Conservation (phyloP, 2,888 invertebrate species). For the Drosophila aldrichi region DNA sequence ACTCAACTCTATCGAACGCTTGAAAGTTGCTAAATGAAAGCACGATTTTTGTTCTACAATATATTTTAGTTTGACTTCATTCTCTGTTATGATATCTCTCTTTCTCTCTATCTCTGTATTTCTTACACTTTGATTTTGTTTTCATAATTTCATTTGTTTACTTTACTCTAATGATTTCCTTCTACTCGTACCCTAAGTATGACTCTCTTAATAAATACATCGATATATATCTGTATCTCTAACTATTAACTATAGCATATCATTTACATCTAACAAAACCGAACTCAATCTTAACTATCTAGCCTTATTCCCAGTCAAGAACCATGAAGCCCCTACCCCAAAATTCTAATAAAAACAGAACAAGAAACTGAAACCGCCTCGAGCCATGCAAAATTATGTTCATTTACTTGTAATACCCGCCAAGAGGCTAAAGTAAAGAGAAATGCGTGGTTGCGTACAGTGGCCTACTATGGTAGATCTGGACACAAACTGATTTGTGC, state of each 20-base stretch:
- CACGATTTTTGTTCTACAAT: slow-evolving; percentile 54
- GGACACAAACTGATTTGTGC: slow-evolving; percentile 77
- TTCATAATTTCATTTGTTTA: slow-evolving; percentile 19
- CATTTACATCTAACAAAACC: slow-evolving; percentile 57
- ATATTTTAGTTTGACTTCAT: slow-evolving; percentile 36
- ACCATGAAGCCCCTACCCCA: slow-evolving; percentile 11
- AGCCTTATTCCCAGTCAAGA: slow-evolving; percentile 34
- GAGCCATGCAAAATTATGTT: slow-evolving; percentile 52
- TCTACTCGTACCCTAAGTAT: slow-evolving; percentile 29
- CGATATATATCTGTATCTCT: slow-evolving; percentile 9
- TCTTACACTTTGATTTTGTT: slow-evolving; percentile 29
- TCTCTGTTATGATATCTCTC: slow-evolving; percentile 38
- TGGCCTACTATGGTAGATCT: slow-evolving; percentile 85
- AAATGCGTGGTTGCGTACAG: slow-evolving; percentile 85
- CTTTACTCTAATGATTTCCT: slow-evolving; percentile 36
- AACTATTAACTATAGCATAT: slow-evolving; percentile 62
- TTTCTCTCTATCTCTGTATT: slow-evolving; percentile 3
- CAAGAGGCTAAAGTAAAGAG: slow-evolving; percentile 48
- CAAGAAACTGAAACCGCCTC: slow-evolving; percentile 3
- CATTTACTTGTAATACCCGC: slow-evolving; percentile 39
- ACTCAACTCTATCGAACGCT: slow-evolving; percentile 47
- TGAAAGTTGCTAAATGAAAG: slow-evolving; percentile 62
- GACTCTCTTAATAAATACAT: slow-evolving; percentile 21
- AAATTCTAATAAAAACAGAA: background rate
- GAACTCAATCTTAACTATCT: slow-evolving; percentile 44